These are phyloP conservation scores for Kryptolebias marmoratus DNA, from an alignment of 2,113 vertebrate species.

Conservation along the genomic window DNA sequence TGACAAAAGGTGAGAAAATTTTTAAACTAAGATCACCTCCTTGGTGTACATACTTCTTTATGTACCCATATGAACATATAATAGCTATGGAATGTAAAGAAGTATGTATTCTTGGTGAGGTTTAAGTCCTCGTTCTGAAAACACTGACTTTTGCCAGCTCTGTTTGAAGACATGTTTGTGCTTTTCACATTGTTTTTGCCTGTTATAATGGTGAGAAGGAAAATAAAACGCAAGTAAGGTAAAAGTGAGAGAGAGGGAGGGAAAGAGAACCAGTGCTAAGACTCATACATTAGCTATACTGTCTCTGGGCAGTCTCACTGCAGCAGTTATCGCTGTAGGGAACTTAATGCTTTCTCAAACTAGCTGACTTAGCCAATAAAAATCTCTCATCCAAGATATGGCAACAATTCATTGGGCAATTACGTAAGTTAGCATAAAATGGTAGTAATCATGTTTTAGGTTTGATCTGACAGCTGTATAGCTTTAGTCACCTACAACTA, in stretches of 20 bases:
- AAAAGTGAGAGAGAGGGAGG: constrained; percentile 24
- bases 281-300: constrained; percentile 78
- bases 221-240: constrained; percentile 22
- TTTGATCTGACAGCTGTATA: constrained; percentile 18
- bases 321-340: constrained; percentile 76
- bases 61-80: constrained; percentile 99
- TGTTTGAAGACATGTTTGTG: constrained; percentile 47
- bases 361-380: constrained; percentile 73
- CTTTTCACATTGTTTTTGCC: constrained; percentile 54
- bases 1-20: constrained; percentile 75
- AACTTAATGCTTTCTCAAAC: constrained; percentile 70
- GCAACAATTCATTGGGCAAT: constrained; percentile 56
- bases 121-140: constrained; percentile 75
- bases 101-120: constrained; percentile 99
- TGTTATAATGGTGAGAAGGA: constrained; percentile 40
- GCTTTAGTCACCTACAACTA: constrained; percentile 25
- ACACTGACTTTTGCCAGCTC: constrained; percentile 37
- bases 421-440: constrained; percentile 43
- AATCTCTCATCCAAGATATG: constrained; percentile 60
- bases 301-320: constrained; percentile 80
- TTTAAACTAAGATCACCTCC: constrained; percentile 82
- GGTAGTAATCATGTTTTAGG: constrained; percentile 37
- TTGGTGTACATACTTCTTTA: constrained; percentile 99
- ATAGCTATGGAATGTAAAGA: constrained; percentile 99
- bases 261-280: constrained; percentile 51